These are phyloP conservation scores for Pipra filicauda DNA, from an alignment of 2,113 vertebrate species.

Conservation along the genomic window DNA sequence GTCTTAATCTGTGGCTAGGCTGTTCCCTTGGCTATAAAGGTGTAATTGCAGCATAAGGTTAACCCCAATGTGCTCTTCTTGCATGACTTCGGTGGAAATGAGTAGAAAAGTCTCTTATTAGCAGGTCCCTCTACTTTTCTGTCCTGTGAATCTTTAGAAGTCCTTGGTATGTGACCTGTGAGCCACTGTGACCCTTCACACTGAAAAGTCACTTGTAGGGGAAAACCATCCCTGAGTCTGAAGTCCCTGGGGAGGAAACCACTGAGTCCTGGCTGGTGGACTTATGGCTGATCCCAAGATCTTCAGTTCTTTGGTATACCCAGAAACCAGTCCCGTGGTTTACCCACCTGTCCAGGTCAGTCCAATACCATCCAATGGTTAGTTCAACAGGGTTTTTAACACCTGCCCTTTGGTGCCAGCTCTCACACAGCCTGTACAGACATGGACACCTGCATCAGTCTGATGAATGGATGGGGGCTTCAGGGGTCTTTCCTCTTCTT, in stretches of 20 bases:
- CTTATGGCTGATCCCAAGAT: background rate
- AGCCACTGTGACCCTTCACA: background rate
- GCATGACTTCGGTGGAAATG: background rate
- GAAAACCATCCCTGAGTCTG: background rate
- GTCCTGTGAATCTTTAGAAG: background rate
- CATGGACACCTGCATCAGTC: accelerated
- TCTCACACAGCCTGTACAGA: accelerated
- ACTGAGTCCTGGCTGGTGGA: background rate
- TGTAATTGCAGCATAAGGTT: background rate
- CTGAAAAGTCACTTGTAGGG: background rate
- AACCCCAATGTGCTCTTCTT: background rate
- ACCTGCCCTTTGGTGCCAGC: accelerated
- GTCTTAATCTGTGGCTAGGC: background rate
- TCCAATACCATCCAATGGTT: accelerated
- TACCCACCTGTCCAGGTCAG: background rate
- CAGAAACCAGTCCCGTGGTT: background rate
- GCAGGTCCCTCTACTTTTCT: background rate
- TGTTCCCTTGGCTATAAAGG: background rate
- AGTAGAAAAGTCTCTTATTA: background rate
- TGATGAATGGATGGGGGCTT: background rate
- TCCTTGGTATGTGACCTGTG: background rate
- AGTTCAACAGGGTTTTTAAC: background rate
- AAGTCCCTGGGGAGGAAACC: background rate
- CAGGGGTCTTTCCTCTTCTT: background rate
- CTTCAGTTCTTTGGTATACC: background rate